These are phyloP conservation scores for Nephrotoma guestfalica DNA, from an alignment of 2,888 invertebrate species.

Conservation along the genomic window DNA sequence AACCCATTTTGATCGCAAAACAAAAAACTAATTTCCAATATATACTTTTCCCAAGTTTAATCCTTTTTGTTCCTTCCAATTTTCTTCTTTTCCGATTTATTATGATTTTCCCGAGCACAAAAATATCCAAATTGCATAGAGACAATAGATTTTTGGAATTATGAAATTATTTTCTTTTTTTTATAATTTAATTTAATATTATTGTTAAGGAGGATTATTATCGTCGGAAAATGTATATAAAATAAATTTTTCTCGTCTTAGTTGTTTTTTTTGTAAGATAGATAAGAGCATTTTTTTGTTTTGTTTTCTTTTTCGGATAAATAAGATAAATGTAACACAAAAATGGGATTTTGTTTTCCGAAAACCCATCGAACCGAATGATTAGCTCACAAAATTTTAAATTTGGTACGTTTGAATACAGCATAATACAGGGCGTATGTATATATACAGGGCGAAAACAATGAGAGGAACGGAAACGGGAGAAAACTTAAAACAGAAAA, in stretches of 20 bases:
- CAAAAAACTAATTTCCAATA: not conserved
- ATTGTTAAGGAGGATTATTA: not conserved
- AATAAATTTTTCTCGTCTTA: not conserved
- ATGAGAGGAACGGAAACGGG: not conserved
- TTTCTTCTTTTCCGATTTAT: not conserved
- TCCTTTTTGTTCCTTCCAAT: not conserved
- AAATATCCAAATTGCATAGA: not conserved
- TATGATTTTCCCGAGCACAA: not conserved
- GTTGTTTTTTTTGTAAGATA: not conserved
- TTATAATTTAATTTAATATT: not conserved
- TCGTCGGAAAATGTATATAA: not conserved
- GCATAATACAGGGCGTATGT: not conserved
- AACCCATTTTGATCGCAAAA: not conserved
- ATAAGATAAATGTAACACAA: not conserved
- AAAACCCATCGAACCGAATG: not conserved
- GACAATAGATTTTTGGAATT: not conserved
- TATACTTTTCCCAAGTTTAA: not conserved
- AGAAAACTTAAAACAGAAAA: not conserved
- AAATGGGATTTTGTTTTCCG: not conserved
- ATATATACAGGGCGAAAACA: not conserved
- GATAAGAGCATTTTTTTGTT: not conserved
- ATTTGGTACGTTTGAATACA: not conserved
- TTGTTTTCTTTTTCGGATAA: not conserved
- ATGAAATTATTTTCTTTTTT: not conserved
- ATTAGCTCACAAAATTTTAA: not conserved